These are phyloP conservation scores for Ectemnius continuus DNA, from an alignment of 2,888 invertebrate species.

Conservation along the genomic window DNA sequence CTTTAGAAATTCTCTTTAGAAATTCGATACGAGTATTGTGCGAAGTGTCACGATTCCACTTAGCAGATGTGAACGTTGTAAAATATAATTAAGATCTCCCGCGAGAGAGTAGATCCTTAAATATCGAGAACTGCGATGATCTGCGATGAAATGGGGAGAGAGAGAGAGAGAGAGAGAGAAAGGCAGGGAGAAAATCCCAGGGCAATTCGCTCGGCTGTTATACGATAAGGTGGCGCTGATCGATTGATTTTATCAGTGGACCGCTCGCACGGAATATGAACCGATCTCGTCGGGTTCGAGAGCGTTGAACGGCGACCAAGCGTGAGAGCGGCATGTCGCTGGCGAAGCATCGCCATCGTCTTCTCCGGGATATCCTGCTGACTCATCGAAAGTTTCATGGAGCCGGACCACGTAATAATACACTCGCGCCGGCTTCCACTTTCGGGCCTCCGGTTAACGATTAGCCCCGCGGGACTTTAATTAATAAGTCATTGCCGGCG, in stretches of 20 bases:
- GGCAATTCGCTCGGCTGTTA: not conserved
- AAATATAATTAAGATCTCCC: not conserved
- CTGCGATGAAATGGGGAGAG: too few species aligned
- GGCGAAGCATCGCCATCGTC: slow-evolving; percentile 25
- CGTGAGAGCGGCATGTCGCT: slow-evolving; percentile 48
- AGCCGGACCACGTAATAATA: slow-evolving; percentile 41
- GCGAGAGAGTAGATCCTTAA: not conserved
- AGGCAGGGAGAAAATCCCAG: not conserved
- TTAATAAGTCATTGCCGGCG: slow-evolving; percentile 47
- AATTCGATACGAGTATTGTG: too few species aligned
- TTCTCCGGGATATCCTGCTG: slow-evolving; percentile 34
- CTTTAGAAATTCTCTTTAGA: too few species aligned
- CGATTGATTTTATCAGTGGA: slow-evolving; percentile 20
- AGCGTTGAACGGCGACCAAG: slow-evolving; percentile 38
- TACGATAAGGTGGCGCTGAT: slow-evolving; percentile 11
- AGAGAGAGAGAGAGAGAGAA: too few species aligned
- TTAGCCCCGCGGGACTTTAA: slow-evolving; percentile 33
- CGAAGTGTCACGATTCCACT: not conserved
- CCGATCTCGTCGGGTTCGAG: slow-evolving; percentile 13
- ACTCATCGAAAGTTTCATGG: slow-evolving; percentile 39
- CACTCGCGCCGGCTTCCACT: slow-evolving; percentile 38
- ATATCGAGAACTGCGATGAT: not conserved
- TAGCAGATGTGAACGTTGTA: not conserved
- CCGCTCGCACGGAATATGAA: not conserved
- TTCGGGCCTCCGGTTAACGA: slow-evolving; percentile 27